Base-by-base conservation (phyloP, 2,113 vertebrate species). In the Sus scrofa region DNA sequence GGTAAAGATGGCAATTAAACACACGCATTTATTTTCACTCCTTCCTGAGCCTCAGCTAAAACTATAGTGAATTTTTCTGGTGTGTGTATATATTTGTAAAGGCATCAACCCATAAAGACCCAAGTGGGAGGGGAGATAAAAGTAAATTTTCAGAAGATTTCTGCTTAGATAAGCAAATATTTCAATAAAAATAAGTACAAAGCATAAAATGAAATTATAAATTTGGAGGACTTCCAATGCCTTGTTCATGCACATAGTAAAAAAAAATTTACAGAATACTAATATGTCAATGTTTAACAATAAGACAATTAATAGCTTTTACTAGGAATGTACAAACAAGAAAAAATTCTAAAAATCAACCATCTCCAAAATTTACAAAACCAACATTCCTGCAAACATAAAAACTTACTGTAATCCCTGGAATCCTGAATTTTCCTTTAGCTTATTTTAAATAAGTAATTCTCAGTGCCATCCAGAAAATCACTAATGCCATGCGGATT, bases 351-450 rank as follows among this genome's bases (percentile, higher is more conserved):
- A 54, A 89, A 63, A 3, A 73, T 30, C 82, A 75, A 37, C 67
- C 79, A 94, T 60, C 3, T 39, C 50, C 30, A 39, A 92, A 79
- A 56, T 79, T 70, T 83, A 93, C 27, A 96, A 83, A 95, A 68
- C 86, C 34, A 73, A 68, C 54, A 88, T 39, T 20, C 50, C 50
- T 37, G 27, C 67, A 65, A 73, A 54, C 50, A 86, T 27, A 22
- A 86, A 82, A 92, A 87, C 19, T 75, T 20, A 74, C 4, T 84
- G 15, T 56, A 78, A 91, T 54, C 70, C 27, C 70, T 54, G 39
- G 14, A 67, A 83, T 67, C 68, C 9, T 89, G 56, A 26, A 30
- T 68, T 93, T 65, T 81, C 34, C 54, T 89, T 94, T 60, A 74
- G 34, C 44, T n/a, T n/a, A n/a, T n/a, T n/a, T n/a, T n/a, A 15